phyloP scores from a whole-genome alignment of 2,797 vertebrate species.

The Ciconia nigra region DNA sequence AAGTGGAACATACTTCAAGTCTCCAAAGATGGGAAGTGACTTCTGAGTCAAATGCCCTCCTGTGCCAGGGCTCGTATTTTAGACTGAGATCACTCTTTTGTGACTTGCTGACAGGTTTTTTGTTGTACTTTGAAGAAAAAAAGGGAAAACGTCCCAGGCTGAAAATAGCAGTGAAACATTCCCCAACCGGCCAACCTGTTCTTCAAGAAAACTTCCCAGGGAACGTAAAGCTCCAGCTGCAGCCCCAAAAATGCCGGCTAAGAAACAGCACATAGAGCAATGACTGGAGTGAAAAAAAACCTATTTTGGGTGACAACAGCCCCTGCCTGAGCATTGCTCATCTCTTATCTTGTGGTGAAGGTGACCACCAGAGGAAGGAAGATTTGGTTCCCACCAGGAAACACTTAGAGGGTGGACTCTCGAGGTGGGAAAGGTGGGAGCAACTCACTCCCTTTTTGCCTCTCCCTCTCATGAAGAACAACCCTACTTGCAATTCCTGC shows the following conservation, averaged over 20 bases:
- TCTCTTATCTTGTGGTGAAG: neutral
- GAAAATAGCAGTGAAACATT: slow-evolving; percentile 52
- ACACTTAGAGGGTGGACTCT: neutral
- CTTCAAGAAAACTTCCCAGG: slow-evolving; percentile 43
- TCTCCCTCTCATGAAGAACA: neutral
- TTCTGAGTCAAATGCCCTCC: slow-evolving; percentile 61
- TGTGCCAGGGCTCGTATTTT: slow-evolving; percentile 43
- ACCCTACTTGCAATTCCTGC: neutral
- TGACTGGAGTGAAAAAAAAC: neutral
- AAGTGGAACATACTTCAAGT: slow-evolving; percentile 60
- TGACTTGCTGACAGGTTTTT: slow-evolving; percentile 48
- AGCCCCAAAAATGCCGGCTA: neutral
- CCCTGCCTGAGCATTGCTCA: neutral
- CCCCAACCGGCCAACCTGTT: slow-evolving; percentile 21
- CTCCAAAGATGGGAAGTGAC: slow-evolving; percentile 60
- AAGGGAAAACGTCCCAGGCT: neutral
- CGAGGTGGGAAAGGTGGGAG: neutral
- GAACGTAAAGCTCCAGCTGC: neutral
- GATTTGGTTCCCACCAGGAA: neutral
- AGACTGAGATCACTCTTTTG: slow-evolving; percentile 50
- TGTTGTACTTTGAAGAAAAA: slow-evolving; percentile 11
- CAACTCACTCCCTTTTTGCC: neutral
- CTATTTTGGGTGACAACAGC: neutral
- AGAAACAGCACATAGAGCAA: neutral
- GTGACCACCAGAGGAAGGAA: neutral